Conservation (phyloP, 2,888 invertebrate genomes). For the Deilephila elpenor region DNA sequence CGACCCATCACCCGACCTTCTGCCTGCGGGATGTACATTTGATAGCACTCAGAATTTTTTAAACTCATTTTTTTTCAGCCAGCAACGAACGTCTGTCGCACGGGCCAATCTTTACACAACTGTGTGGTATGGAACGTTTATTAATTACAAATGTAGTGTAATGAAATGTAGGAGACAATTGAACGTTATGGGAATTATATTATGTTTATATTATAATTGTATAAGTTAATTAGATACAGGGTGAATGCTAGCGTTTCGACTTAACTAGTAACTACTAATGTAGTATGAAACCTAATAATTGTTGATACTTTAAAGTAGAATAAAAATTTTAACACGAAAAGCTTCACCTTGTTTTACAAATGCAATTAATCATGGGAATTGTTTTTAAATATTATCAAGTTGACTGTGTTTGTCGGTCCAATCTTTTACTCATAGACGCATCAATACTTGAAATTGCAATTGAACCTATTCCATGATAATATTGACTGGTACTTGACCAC, state of each 20-base stretch:
- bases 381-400: too few species aligned
- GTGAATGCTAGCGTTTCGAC: background rate
- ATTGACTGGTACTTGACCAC: too few species aligned
- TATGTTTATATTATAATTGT: slow-evolving; percentile 10
- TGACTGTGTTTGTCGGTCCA: too few species aligned
- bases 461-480: too few species aligned
- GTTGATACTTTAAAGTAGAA: too few species aligned
- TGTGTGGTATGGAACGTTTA: background rate
- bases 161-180: slow-evolving; percentile 35
- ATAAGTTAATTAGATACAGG: background rate
- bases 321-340: too few species aligned
- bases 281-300: too few species aligned
- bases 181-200: slow-evolving; percentile 32
- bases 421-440: too few species aligned
- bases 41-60: slow-evolving; percentile 12
- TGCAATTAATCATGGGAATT: too few species aligned
- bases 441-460: too few species aligned
- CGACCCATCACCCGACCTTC: slow-evolving; percentile 86
- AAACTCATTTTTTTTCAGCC: slow-evolving; percentile 8
- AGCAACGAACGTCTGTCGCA: slow-evolving; percentile 34
- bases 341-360: too few species aligned
- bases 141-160: background rate
- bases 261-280: too few species aligned
- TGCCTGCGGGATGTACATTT: slow-evolving; percentile 27
- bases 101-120: slow-evolving; percentile 28